A percentile compares a stretch with the other conserved stretches of the same genome.
Conservation (phyloP, 2,888 invertebrate species). For the Hypolimnas misippus region DNA sequence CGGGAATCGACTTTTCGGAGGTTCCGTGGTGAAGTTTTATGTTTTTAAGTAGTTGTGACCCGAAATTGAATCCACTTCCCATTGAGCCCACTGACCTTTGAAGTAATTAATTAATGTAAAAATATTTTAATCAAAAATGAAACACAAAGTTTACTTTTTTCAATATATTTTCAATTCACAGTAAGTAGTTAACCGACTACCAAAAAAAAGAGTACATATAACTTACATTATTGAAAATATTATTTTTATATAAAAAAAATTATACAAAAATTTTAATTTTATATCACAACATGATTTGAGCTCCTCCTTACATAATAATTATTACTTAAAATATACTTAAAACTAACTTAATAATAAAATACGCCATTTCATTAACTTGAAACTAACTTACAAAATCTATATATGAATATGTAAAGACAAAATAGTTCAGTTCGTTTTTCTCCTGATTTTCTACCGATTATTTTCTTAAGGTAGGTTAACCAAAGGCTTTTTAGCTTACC, state of each 20-base stretch:
- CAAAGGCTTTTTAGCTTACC: too few relatives aligned
- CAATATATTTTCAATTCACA: constrained; percentile 29
- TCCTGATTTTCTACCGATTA: too few relatives aligned
- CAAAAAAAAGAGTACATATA: constrained; percentile 13
- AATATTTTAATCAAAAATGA: background rate
- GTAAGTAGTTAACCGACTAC: constrained; percentile 33
- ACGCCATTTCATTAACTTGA: background rate
- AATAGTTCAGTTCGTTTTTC: background rate
- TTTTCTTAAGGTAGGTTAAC: too few relatives aligned
- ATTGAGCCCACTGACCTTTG: too few relatives aligned
- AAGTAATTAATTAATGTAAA: too few relatives aligned
- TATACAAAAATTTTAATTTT: constrained; percentile 4
- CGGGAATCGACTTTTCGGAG: too few relatives aligned
- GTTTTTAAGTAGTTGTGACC: too few relatives aligned
- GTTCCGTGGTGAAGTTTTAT: too few relatives aligned
- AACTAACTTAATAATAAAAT: background rate
- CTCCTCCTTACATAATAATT: constrained; percentile 16
- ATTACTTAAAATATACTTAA: constrained; percentile 4
- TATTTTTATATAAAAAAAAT: constrained; percentile 9
- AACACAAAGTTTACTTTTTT: constrained; percentile 7
- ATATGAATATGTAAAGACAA: background rate
- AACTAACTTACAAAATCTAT: background rate
- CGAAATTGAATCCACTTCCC: too few relatives aligned
- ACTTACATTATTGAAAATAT: background rate
- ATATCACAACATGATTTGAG: constrained; percentile 29